A percentile compares a stretch with the other conserved stretches of the same genome.
phyloP scores from a whole-genome alignment of 2,888 invertebrate species.

The Stegophylla sp. region DNA sequence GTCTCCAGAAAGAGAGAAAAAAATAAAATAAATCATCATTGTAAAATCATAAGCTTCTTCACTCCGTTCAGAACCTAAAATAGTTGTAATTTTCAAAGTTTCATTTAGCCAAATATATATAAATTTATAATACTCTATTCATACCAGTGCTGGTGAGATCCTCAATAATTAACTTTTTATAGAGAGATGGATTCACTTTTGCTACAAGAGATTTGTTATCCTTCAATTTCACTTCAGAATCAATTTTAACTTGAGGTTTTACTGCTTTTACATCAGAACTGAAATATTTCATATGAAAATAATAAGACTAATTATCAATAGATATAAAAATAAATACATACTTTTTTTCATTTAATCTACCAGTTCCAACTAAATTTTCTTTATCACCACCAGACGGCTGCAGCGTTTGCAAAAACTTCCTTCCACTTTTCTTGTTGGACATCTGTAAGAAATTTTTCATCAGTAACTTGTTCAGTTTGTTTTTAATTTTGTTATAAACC shows the following conservation, averaged over 20 bases:
- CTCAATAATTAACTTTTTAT: conserved; percentile 42
- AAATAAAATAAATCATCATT: too few relatives aligned
- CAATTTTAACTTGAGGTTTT: conserved; percentile 4
- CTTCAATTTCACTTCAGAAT: not conserved
- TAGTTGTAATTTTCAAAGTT: too few relatives aligned
- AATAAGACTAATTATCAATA: not conserved
- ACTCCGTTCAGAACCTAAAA: too few relatives aligned
- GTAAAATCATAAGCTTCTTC: too few relatives aligned
- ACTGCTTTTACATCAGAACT: not conserved
- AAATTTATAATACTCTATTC: not conserved
- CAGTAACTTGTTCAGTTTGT: too few relatives aligned
- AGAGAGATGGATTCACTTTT: conserved; percentile 39
- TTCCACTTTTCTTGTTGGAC: conserved; percentile 61
- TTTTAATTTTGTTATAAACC: too few relatives aligned
- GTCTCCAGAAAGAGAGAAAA: too few relatives aligned
- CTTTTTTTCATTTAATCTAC: conserved; percentile 65
- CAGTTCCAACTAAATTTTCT: conserved; percentile 75
- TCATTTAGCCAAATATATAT: too few relatives aligned
- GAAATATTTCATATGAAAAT: not conserved
- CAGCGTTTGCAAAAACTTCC: conserved; percentile 77
- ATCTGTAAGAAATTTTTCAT: conserved; percentile 15
- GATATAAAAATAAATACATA: conserved; percentile 2
- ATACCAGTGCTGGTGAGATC: conserved; percentile 46
- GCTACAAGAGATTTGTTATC: not conserved
- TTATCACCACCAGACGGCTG: conserved; percentile 76